Percentiles rank a stretch among this genome's conserved stretches.
Evolutionary conservation across 1,140 invertebrate genomes (phyloP).

Genomic region (Aphidius ervi): DNA sequence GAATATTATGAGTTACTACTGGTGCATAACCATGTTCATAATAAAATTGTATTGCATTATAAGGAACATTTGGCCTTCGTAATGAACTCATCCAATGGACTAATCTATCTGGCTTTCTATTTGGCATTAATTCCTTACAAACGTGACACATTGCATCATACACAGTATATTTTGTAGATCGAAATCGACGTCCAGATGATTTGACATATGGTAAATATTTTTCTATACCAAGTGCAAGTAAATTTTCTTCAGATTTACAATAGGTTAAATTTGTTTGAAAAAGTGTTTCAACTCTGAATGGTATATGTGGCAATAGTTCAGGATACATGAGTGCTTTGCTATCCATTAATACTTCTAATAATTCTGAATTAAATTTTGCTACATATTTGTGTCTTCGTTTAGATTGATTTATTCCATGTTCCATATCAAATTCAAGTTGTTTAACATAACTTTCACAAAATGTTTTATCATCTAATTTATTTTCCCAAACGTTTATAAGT

Average conservation of each 20-base stretch:
- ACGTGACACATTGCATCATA: constrained; percentile 41
- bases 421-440: constrained; percentile 45
- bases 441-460: constrained; percentile 49
- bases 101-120: constrained; percentile 30
- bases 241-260: constrained; percentile 50
- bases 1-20: constrained; percentile 36
- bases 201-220: constrained; percentile 54
- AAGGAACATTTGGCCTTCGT: constrained; percentile 23
- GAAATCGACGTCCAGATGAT: constrained; percentile 35
- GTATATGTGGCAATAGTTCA: constrained; percentile 51
- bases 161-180: constrained; percentile 35
- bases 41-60: constrained; percentile 47
- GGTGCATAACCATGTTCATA: constrained; percentile 36
- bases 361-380: constrained; percentile 50
- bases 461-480: constrained; percentile 43
- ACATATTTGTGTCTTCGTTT: constrained; percentile 34
- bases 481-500: constrained; percentile 58
- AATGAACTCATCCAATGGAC: constrained; percentile 33
- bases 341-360: constrained; percentile 50
- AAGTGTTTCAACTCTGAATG: constrained; percentile 30
- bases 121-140: constrained; percentile 44
- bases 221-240: constrained; percentile 62
- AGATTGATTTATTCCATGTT: constrained; percentile 27
- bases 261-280: constrained; percentile 34
- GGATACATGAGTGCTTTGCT: constrained; percentile 59